A percentile compares a stretch with the other conserved stretches of the same genome.
Conservation (phyloP, 2,888 invertebrate species). For the Priocnemis perturbator region DNA sequence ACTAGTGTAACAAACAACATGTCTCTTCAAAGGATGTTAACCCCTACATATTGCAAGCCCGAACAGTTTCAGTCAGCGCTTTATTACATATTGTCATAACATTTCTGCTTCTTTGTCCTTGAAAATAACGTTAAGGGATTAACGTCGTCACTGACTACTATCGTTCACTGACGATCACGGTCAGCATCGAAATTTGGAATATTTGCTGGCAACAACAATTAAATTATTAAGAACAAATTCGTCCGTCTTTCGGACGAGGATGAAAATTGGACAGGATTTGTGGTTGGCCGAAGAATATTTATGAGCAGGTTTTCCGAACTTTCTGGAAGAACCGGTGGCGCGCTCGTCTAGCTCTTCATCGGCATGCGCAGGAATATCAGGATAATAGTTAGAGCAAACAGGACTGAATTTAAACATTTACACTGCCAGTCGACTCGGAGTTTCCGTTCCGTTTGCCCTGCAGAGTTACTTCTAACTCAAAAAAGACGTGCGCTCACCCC, state of each 20-base stretch:
- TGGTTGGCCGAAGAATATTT: constrained; percentile 29
- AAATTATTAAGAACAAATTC: too few relatives aligned
- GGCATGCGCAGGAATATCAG: constrained; percentile 36
- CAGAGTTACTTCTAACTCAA: constrained; percentile 22
- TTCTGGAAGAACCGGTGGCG: constrained; percentile 4
- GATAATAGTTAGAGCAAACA: constrained; percentile 44
- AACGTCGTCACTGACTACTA: too few relatives aligned
- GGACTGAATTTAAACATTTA: constrained; percentile 41
- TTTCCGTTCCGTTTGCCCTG: constrained; percentile 38
- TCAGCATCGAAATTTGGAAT: too few relatives aligned
- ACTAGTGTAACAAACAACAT: too few relatives aligned
- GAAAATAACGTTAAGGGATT: too few relatives aligned
- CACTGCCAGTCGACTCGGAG: constrained; percentile 28
- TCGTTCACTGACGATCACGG: too few relatives aligned
- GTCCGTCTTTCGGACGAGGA: not conserved
- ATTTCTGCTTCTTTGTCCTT: too few relatives aligned
- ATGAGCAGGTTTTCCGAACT: constrained; percentile 23
- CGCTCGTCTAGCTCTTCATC: constrained; percentile 17
- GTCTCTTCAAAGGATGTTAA: too few relatives aligned
- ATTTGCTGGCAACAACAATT: too few relatives aligned
- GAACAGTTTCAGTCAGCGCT: too few relatives aligned
- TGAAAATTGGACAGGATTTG: constrained; percentile 1
- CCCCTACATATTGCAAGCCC: too few relatives aligned
- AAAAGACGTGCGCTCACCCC: not conserved
- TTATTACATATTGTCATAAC: too few relatives aligned